These are phyloP conservation scores for Epicauta chinensis DNA, from an alignment of 1,140 invertebrate genomes.

Conservation along the genomic window DNA sequence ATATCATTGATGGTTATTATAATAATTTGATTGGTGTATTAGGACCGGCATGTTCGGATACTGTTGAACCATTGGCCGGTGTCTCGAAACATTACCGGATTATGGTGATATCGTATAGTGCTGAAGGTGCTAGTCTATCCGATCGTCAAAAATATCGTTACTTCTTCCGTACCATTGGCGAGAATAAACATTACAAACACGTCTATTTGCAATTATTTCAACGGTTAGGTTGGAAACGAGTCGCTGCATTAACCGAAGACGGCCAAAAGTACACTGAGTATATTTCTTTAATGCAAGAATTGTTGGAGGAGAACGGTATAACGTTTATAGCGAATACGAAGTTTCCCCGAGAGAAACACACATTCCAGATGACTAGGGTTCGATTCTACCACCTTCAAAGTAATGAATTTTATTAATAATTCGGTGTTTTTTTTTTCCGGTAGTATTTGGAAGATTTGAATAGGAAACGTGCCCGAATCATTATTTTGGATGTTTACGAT, in stretches of 20 bases:
- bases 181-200: constrained; percentile 67
- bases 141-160: constrained; percentile 70
- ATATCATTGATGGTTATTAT: constrained; percentile 50
- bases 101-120: constrained; percentile 74
- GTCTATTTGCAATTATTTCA: constrained; percentile 64
- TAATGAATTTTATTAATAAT: neutral
- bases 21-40: constrained; percentile 62
- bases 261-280: constrained; percentile 78
- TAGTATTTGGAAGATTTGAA: constrained; percentile 67
- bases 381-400: constrained; percentile 7
- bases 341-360: constrained; percentile 51
- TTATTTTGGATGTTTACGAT: constrained; percentile 74
- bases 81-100: constrained; percentile 73
- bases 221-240: constrained; percentile 59
- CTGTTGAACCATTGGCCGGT: constrained; percentile 73
- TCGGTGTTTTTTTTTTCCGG: constrained; percentile 29
- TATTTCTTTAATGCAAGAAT: constrained; percentile 62
- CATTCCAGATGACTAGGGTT: constrained; percentile 36
- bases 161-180: constrained; percentile 78
- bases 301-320: constrained; percentile 56
- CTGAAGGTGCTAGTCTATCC: constrained; percentile 66
- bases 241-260: constrained; percentile 71
- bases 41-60: constrained; percentile 81
- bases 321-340: constrained; percentile 65
- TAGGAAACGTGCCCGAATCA: constrained; percentile 58